phyloP scores from a whole-genome alignment of 2,888 invertebrate genomes.

The Ecdyonurus torrentis region DNA sequence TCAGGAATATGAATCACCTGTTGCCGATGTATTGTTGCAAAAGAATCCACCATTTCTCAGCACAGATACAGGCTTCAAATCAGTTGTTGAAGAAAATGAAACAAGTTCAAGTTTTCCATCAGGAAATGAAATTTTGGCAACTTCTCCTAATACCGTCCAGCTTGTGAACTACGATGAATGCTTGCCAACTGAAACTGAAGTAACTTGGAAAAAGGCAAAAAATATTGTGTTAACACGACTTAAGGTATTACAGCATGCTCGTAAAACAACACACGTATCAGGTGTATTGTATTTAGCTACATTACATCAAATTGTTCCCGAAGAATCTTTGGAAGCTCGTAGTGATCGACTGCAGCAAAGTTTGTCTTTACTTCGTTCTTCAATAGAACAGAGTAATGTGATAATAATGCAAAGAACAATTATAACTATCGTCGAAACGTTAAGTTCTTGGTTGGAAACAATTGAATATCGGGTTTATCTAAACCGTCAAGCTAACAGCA shows the following conservation, averaged over 20 bases:
- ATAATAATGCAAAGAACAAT: slow-evolving; percentile 47
- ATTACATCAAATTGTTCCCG: slow-evolving; percentile 35
- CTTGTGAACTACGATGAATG: too few species aligned
- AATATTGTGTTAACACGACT: slow-evolving; percentile 34
- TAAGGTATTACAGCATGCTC: slow-evolving; percentile 35
- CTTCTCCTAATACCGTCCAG: too few species aligned
- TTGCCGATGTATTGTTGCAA: too few species aligned
- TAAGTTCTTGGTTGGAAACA: slow-evolving; percentile 70
- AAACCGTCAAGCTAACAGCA: slow-evolving; percentile 26
- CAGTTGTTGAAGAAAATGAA: too few species aligned
- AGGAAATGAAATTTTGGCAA: too few species aligned
- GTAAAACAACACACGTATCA: slow-evolving; percentile 36
- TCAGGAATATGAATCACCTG: too few species aligned
- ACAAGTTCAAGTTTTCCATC: too few species aligned
- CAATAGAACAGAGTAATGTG: slow-evolving; percentile 39
- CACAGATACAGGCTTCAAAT: too few species aligned
- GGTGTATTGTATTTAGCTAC: slow-evolving; percentile 44
- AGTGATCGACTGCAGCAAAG: slow-evolving; percentile 41
- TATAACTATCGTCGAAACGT: slow-evolving; percentile 58
- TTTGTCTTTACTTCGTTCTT: slow-evolving; percentile 36
- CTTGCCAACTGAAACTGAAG: background rate
- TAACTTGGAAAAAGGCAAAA: slow-evolving; percentile 33
- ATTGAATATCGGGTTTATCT: slow-evolving; percentile 62
- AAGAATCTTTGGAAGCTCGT: slow-evolving; percentile 35
- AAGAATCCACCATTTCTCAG: too few species aligned